Evolutionary conservation across 1,140 invertebrate species (phyloP).

Genomic region (Eupeodes corollae): DNA sequence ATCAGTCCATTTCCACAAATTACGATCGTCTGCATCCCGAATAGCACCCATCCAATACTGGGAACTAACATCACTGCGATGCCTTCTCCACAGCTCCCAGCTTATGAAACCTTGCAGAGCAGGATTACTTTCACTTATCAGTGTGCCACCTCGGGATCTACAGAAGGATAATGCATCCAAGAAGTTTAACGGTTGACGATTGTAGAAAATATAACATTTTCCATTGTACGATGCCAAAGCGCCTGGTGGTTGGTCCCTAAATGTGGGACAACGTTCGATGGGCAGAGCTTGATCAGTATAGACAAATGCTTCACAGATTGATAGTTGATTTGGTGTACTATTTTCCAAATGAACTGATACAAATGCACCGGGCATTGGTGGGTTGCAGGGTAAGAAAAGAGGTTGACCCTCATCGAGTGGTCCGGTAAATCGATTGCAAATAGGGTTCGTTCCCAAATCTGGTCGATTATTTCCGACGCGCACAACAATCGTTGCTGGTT

Average conservation of each 20-base stretch:
- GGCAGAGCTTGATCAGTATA: slow-evolving; percentile 90
- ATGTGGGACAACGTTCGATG: slow-evolving; percentile 85
- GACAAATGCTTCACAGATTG: slow-evolving; percentile 91
- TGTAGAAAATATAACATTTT: slow-evolving; percentile 93
- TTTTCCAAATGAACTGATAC: slow-evolving; percentile 83
- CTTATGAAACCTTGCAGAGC: slow-evolving; percentile 88
- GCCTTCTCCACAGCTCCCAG: slow-evolving; percentile 85
- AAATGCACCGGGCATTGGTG: slow-evolving; percentile 89
- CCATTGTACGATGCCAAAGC: slow-evolving; percentile 89
- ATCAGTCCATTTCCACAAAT: slow-evolving; percentile 83
- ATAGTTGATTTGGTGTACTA: slow-evolving; percentile 56
- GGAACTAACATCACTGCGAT: slow-evolving; percentile 78
- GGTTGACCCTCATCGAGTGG: slow-evolving; percentile 81
- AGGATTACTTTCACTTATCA: slow-evolving; percentile 88
- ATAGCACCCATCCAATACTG: slow-evolving; percentile 93
- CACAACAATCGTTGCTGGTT: slow-evolving; percentile 77
- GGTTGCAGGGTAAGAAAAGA: slow-evolving; percentile 84
- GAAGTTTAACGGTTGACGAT: slow-evolving; percentile 72
- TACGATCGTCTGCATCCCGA: slow-evolving; percentile 62
- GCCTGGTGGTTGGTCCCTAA: slow-evolving; percentile 82
- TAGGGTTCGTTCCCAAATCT: slow-evolving; percentile 81
- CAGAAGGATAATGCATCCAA: slow-evolving; percentile 72
- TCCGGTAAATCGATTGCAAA: slow-evolving; percentile 83
- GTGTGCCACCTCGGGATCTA: slow-evolving; percentile 61
- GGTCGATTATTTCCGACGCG: slow-evolving; percentile 90